Evolutionary conservation across 2,888 invertebrate genomes (phyloP).

Genomic region (Lasiommata megera): DNA sequence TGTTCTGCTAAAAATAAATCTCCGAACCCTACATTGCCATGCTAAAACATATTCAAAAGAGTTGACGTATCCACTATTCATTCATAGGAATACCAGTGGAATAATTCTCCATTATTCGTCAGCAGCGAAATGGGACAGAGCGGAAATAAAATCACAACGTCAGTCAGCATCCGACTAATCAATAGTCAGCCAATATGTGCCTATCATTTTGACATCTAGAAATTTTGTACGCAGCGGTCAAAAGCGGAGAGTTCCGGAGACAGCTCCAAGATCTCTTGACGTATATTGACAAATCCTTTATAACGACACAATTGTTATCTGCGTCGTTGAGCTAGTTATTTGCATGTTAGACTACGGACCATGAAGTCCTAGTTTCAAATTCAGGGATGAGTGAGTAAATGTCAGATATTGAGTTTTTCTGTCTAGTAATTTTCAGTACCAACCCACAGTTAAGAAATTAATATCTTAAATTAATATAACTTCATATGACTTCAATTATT

Average conservation of each 20-base stretch:
- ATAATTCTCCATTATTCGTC: constrained; percentile 32
- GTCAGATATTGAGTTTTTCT: too few relatives aligned
- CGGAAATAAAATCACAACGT: constrained; percentile 48
- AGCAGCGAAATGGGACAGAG: constrained; percentile 32
- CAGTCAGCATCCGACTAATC: constrained; percentile 59
- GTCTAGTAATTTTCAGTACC: too few relatives aligned
- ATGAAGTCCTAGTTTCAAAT: too few relatives aligned
- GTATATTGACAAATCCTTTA: too few relatives aligned
- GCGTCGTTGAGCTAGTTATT: too few relatives aligned
- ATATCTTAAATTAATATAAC: too few relatives aligned
- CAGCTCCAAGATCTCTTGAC: constrained; percentile 15
- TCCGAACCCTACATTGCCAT: background rate
- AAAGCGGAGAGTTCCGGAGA: constrained; percentile 29
- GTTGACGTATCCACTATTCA: constrained; percentile 6
- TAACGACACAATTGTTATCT: too few relatives aligned
- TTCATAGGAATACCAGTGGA: constrained; percentile 30
- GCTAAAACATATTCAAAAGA: background rate
- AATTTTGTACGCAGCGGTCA: constrained; percentile 51
- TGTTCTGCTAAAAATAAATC: background rate
- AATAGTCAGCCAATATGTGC: constrained; percentile 67
- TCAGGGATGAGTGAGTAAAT: too few relatives aligned
- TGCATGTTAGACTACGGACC: too few relatives aligned
- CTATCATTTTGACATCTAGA: constrained; percentile 74
- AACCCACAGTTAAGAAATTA: too few relatives aligned
- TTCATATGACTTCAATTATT: too few relatives aligned